These are phyloP conservation scores for Syngnathus rostellatus DNA, from an alignment of 2,797 vertebrate species.

Conservation along the genomic window DNA sequence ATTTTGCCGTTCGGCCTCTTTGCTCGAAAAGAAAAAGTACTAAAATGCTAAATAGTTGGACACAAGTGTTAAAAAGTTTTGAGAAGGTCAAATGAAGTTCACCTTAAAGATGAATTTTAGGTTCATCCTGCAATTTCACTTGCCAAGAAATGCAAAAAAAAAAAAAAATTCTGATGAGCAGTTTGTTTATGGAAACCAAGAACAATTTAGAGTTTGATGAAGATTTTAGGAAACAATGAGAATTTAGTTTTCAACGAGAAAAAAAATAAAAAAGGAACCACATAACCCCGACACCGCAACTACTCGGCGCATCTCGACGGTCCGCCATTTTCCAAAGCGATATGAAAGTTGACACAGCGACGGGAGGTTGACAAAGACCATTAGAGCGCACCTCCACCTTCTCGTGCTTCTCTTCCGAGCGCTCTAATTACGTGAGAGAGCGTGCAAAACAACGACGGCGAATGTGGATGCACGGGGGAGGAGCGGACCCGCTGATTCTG, in stretches of 20 bases:
- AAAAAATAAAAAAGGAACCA: slow-evolving; percentile 33
- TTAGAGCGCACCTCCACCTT: slow-evolving; percentile 55
- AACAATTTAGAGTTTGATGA: too few relatives aligned
- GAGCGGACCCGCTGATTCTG: slow-evolving; percentile 26
- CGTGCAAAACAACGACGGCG: slow-evolving; percentile 20
- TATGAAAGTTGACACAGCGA: slow-evolving; percentile 69
- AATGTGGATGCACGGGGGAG: slow-evolving; percentile 37
- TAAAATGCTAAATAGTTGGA: neutral
- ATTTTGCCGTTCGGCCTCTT: neutral
- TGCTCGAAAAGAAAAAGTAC: neutral
- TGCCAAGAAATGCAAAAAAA: too few relatives aligned
- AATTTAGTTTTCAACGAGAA: too few relatives aligned
- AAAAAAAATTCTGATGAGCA: too few relatives aligned
- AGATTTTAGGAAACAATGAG: slow-evolving; percentile 23
- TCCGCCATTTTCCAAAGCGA: slow-evolving; percentile 30
- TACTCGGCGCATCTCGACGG: slow-evolving; percentile 41
- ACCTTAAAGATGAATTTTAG: too few relatives aligned
- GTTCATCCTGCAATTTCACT: too few relatives aligned
- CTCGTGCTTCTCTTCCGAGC: slow-evolving; percentile 29
- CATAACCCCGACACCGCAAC: slow-evolving; percentile 50
- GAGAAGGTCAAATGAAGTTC: too few relatives aligned
- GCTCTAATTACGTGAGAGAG: slow-evolving; percentile 46
- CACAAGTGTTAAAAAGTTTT: too few relatives aligned
- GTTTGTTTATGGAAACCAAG: too few relatives aligned
- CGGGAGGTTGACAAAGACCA: slow-evolving; percentile 71